Conservation (phyloP, 2,888 invertebrate genomes). For the Synanthedon vespiformis region DNA sequence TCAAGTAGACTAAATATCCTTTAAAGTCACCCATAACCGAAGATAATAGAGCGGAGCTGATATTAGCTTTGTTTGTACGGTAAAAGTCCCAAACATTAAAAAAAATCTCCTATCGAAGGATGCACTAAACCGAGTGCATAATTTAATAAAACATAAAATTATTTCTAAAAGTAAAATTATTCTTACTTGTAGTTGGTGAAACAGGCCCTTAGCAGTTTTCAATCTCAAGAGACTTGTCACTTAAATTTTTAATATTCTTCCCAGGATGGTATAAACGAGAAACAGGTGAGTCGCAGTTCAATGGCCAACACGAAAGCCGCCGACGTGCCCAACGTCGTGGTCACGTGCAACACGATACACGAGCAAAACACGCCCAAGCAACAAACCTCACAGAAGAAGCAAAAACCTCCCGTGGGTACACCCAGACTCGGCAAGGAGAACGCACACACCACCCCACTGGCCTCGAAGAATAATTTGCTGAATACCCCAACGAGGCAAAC, state of each 20-base stretch:
- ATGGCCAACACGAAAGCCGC: conserved; percentile 34
- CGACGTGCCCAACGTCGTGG: conserved; percentile 21
- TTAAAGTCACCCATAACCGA: too few species aligned
- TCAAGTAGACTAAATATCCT: too few species aligned
- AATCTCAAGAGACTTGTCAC: too few species aligned
- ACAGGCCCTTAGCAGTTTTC: too few species aligned
- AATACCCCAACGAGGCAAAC: conserved; percentile 50
- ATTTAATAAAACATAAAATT: too few species aligned
- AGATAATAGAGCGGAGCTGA: too few species aligned
- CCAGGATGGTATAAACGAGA: conserved; percentile 62
- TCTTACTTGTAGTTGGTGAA: too few species aligned
- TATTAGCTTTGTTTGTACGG: too few species aligned
- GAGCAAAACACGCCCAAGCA: conserved; percentile 14
- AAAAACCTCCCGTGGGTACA: conserved; percentile 28
- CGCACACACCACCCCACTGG: conserved; percentile 26
- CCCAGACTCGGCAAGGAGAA: conserved; percentile 56
- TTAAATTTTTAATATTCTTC: conserved; percentile 15
- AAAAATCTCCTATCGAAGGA: too few species aligned
- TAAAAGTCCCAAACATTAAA: too few species aligned
- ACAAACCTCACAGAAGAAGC: conserved; percentile 40
- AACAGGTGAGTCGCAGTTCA: conserved; percentile 67
- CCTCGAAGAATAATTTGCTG: conserved; percentile 39
- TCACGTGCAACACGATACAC: conserved; percentile 16
- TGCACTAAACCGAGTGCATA: too few species aligned
- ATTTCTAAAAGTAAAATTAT: too few species aligned